Conservation (phyloP, 2,888 invertebrate species). For the Prosapia bicincta region DNA sequence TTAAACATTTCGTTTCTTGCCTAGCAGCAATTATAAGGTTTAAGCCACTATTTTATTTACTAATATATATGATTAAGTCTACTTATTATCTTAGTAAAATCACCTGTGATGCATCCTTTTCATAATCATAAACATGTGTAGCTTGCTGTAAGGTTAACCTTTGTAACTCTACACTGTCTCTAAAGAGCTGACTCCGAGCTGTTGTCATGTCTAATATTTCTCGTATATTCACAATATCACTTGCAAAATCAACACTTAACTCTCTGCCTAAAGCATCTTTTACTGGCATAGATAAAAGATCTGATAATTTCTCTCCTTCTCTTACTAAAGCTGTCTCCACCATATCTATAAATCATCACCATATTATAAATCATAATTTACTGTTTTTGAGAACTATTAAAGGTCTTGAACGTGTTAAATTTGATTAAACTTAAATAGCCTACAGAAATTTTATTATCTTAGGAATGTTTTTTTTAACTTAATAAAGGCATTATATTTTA, state of each 20-base stretch:
- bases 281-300: slow-evolving; percentile 72
- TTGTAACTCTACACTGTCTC: slow-evolving; percentile 71
- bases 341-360: slow-evolving; percentile 50
- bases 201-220: slow-evolving; percentile 67
- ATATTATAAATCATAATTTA: background rate
- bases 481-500: no score
- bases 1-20: no score
- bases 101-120: slow-evolving; percentile 69
- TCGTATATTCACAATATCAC: slow-evolving; percentile 67
- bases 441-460: no score
- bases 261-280: slow-evolving; percentile 73
- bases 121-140: slow-evolving; percentile 69
- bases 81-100: no score
- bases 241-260: slow-evolving; percentile 63
- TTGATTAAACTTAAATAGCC: no score
- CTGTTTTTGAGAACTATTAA: background rate
- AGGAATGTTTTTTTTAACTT: no score
- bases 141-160: slow-evolving; percentile 75
- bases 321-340: slow-evolving; percentile 64
- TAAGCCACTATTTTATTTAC: no score
- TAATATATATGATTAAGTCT: no score
- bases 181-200: slow-evolving; percentile 65
- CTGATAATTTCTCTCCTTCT: slow-evolving; percentile 73
- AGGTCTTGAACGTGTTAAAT: no score
- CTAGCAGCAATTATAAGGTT: no score